Conservation (phyloP, 92 coral and sea anemone genomes). For the Parazoanthus darwini region DNA sequence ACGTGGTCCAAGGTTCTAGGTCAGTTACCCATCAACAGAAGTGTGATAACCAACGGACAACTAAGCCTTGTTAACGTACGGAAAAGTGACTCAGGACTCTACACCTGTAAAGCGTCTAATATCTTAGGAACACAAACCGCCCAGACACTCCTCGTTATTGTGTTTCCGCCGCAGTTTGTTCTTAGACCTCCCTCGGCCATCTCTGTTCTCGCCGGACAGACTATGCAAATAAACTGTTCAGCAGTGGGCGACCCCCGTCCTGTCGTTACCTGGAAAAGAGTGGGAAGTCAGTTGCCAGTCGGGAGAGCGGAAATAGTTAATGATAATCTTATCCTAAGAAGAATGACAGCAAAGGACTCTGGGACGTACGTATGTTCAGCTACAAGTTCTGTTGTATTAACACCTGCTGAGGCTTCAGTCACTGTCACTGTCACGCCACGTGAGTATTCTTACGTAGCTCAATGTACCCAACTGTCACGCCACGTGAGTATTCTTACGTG, state of each 20-base stretch:
- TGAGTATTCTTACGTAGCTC: background rate
- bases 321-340: background rate
- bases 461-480: no score
- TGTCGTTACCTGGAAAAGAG: background rate
- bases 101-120: background rate
- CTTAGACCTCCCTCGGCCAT: background rate
- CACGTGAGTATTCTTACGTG: no score
- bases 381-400: background rate
- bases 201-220: background rate
- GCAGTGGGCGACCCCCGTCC: background rate
- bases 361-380: constrained; percentile 1
- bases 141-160: background rate
- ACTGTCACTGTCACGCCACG: background rate
- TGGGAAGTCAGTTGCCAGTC: constrained; percentile 10
- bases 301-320: background rate
- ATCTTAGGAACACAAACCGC: background rate
- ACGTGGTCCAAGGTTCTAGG: background rate
- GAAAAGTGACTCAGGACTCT: background rate
- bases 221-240: background rate
- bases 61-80: background rate
- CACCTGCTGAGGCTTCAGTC: background rate
- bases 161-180: background rate
- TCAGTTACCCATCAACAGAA: background rate
- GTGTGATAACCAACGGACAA: background rate
- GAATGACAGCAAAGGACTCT: background rate